A percentile compares a stretch with the other conserved stretches of the same genome.
Evolutionary conservation across 1,140 invertebrate species (phyloP).

Genomic region (Glomeris maerens): DNA sequence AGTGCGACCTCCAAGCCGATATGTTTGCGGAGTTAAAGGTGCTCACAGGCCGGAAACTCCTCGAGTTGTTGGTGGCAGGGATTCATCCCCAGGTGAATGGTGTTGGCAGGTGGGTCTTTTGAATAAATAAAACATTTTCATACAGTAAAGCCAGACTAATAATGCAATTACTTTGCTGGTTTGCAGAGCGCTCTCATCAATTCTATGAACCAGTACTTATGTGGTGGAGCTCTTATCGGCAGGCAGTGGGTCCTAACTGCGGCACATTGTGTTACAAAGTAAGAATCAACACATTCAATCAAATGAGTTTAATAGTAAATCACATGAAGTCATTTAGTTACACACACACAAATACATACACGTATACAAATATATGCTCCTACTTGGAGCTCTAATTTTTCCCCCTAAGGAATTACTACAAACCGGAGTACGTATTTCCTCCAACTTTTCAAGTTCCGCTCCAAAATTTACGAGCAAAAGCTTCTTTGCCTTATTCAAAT

Average conservation of each 20-base stretch:
- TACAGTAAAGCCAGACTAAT: too few species aligned
- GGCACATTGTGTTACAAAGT: conserved; percentile 92
- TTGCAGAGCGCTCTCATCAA: conserved; percentile 72
- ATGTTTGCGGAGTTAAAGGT: conserved; percentile 23
- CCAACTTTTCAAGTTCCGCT: too few species aligned
- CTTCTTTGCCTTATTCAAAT: too few species aligned
- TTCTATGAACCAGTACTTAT: conserved; percentile 84
- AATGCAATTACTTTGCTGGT: background rate
- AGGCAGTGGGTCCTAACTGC: conserved; percentile 90
- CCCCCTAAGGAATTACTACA: too few species aligned
- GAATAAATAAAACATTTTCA: too few species aligned
- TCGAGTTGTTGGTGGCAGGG: conserved; percentile 77
- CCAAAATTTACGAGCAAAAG: too few species aligned
- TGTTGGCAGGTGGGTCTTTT: conserved; percentile 56
- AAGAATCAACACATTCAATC: conserved; percentile 28
- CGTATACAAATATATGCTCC: too few species aligned
- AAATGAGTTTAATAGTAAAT: background rate
- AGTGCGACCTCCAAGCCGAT: conserved; percentile 7
- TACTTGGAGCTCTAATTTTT: too few species aligned
- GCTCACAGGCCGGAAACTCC: conserved; percentile 16
- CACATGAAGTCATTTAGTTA: background rate
- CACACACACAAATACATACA: too few species aligned
- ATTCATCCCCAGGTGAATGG: conserved; percentile 79
- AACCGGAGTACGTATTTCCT: too few species aligned
- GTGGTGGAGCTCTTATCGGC: conserved; percentile 83